Percentiles rank a stretch among this genome's conserved stretches.
Conservation (phyloP, 2,797 vertebrate species). For the Simalia tracyae region DNA sequence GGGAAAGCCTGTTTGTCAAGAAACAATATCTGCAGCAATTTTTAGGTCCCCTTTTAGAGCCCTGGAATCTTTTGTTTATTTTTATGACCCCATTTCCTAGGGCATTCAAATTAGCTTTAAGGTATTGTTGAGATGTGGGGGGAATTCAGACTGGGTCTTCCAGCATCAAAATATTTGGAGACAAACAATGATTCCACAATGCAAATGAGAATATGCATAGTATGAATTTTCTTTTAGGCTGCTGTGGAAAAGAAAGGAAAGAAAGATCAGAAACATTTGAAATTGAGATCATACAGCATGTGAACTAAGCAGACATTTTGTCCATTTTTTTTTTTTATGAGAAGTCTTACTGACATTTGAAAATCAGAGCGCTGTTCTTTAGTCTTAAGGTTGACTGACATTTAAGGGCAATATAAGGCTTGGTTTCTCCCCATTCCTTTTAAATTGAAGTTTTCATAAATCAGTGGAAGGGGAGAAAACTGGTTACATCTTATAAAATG, state of each 20-base stretch:
- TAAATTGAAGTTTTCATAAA: constrained; percentile 75
- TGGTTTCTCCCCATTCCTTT: constrained; percentile 60
- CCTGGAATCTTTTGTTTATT: constrained; percentile 70
- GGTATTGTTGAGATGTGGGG: constrained; percentile 43
- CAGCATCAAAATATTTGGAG: constrained; percentile 32
- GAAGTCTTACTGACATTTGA: constrained; percentile 80
- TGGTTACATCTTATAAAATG: constrained; percentile 71
- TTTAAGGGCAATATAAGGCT: constrained; percentile 69
- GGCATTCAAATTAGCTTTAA: constrained; percentile 60
- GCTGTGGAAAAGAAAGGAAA: constrained; percentile 48
- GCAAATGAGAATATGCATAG: constrained; percentile 39
- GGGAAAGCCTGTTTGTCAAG: constrained; percentile 74
- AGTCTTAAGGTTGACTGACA: constrained; percentile 75
- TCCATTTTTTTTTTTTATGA: constrained; percentile 72
- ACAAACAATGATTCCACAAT: constrained; percentile 44
- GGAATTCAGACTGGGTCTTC: neutral
- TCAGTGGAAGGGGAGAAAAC: constrained; percentile 62
- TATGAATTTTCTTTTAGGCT: constrained; percentile 67
- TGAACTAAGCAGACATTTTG: constrained; percentile 69
- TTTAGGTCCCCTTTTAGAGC: constrained; percentile 72
- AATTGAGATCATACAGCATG: constrained; percentile 76
- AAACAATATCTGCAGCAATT: constrained; percentile 73
- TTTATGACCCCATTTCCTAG: constrained; percentile 65
- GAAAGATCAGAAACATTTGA: constrained; percentile 76
- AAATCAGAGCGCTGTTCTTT: constrained; percentile 70